Evolutionary conservation across 2,888 invertebrate species (phyloP), one percentile per base, ranked within the genome.

Genomic region (Axea sp.): DNA sequence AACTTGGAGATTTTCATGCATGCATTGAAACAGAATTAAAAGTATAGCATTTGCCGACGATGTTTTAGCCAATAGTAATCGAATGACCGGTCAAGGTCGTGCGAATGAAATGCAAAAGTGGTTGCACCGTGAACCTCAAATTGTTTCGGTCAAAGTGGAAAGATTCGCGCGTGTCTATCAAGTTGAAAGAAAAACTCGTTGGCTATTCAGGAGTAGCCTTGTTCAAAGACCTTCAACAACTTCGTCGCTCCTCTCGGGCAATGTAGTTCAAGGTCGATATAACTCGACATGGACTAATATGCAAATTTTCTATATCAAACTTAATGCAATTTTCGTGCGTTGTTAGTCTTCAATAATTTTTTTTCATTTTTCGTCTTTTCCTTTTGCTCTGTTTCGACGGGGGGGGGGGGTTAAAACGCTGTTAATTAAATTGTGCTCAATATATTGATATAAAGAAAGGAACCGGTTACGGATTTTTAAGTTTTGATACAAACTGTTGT

Each of bases 211-310:
- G 19, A 67, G 57, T 45, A 67, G 57, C 67, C 59, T 68, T 68
- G 51, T 51, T 51, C 49, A 24, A 41, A 57, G 51, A 57, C 67
- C 67, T 67, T 67, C 67, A 39, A 37, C 24, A 49, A 67, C 67
- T 57, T 67, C 43, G 64, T 53, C 43, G 35, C 35, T 65, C 35
- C 45, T 55, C 45, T 28, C 19, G 19, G 17, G 6, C 12, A 39
- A 67, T 57, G 31, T 67, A 49, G 67, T 67, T 67, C 67, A 67
- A 57, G 67, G 67, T 47, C 24, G n/a, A 65, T 37, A 41, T 11
- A 43, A 64, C 51, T 51, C 26, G 33, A n/a, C 43, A 1, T 28
- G 19, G 22, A 30, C 47, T 28, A 39, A 39, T 39, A 60, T 60
- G 51, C 49, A 49, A 49, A 62, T 62, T 49, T 39, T 19, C 22